phyloP scores from a whole-genome alignment of 2,113 vertebrate species.

The Nycticryphes semicollaris region DNA sequence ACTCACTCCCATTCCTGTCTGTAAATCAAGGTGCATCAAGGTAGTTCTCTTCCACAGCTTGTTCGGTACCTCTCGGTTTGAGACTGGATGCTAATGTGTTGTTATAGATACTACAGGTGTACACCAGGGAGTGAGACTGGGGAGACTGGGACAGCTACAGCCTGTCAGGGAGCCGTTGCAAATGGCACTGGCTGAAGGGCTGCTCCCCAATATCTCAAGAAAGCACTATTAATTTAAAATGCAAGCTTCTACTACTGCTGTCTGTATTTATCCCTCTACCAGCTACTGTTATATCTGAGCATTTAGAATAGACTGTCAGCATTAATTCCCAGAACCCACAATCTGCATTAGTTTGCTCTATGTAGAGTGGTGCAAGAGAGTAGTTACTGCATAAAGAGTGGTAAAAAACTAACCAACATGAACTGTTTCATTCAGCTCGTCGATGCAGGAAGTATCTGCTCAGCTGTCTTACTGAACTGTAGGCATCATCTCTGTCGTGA shows the following conservation, averaged over 20 bases:
- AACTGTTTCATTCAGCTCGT: background rate
- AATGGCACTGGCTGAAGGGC: background rate
- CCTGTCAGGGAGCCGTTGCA: background rate
- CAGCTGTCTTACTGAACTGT: background rate
- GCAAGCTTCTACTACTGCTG: background rate
- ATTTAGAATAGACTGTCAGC: background rate
- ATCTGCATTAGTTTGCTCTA: background rate
- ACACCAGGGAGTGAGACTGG: background rate
- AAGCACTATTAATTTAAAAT: background rate
- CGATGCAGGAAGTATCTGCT: rapidly evolving
- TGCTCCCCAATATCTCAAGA: background rate
- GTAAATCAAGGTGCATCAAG: background rate
- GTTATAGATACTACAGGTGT: background rate
- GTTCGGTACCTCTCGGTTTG: background rate
- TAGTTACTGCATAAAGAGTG: background rate
- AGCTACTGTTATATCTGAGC: background rate
- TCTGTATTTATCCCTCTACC: background rate
- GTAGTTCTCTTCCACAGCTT: background rate
- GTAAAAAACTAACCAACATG: background rate
- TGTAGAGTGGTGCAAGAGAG: background rate
- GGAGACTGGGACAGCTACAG: background rate
- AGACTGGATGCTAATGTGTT: background rate
- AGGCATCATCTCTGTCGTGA: background rate
- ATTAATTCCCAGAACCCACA: background rate
- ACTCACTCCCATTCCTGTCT: background rate